Evolutionary conservation across 1,140 invertebrate genomes (phyloP).

Genomic region (Tribolium madens): DNA sequence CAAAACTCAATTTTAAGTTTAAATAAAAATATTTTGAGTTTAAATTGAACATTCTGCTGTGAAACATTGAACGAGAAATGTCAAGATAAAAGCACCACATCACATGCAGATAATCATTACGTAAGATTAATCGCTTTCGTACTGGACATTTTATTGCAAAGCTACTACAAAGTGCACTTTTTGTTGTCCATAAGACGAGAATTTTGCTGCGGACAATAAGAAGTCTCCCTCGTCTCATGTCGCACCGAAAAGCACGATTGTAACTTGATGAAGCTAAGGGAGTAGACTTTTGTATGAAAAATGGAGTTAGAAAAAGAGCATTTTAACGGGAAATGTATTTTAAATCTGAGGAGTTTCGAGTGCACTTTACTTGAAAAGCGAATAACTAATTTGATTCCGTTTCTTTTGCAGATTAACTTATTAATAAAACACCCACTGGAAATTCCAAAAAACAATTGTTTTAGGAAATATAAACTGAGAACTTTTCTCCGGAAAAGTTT

Average conservation of each 20-base stretch:
- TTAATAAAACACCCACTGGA: too few species aligned
- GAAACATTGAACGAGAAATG: not conserved
- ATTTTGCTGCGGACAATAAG: slow-evolving; percentile 19
- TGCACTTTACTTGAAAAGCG: not conserved
- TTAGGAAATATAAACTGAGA: not conserved
- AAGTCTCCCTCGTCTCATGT: not conserved
- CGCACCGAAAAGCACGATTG: not conserved
- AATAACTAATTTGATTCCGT: not conserved
- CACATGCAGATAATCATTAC: slow-evolving; percentile 1
- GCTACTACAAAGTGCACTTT: slow-evolving; percentile 9
- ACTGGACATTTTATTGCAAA: slow-evolving; percentile 12
- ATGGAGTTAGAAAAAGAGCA: not conserved
- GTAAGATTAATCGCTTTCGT: slow-evolving; percentile 10
- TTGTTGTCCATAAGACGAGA: slow-evolving; percentile 18
- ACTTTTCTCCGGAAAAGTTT: not conserved
- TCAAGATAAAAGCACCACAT: not conserved
- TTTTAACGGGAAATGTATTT: too few species aligned
- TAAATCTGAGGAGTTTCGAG: too few species aligned
- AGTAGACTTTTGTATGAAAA: not conserved
- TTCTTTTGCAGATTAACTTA: too few species aligned
- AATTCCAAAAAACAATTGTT: not conserved
- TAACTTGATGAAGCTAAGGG: slow-evolving; percentile 16
- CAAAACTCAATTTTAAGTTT: not conserved
- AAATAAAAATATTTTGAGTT: slow-evolving; percentile 1
- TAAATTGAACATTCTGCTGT: not conserved